These are phyloP conservation scores for Podilymbus podiceps DNA, from an alignment of 2,113 vertebrate genomes.

Conservation along the genomic window DNA sequence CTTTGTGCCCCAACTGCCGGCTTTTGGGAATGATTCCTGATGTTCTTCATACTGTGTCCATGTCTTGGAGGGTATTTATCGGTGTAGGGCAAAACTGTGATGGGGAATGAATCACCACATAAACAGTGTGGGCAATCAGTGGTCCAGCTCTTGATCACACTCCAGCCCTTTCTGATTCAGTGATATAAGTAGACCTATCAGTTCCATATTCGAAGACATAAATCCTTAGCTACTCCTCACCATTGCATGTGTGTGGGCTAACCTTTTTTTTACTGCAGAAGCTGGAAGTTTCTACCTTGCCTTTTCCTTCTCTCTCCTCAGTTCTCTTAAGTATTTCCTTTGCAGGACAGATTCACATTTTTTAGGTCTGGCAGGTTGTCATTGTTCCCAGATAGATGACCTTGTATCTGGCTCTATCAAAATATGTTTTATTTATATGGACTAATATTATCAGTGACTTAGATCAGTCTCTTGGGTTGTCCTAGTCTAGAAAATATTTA, in stretches of 20 bases:
- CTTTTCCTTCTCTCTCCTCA: neutral
- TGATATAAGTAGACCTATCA: neutral
- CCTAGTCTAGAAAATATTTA: neutral
- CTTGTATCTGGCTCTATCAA: neutral
- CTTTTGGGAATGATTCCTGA: neutral
- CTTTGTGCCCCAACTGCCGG: neutral
- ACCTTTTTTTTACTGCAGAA: neutral
- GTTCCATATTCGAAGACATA: neutral
- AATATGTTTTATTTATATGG: neutral
- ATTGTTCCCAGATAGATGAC: neutral
- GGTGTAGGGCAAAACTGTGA: neutral
- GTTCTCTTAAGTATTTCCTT: neutral
- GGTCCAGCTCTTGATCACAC: neutral
- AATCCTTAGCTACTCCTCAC: neutral
- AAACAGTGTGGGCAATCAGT: rapidly evolving
- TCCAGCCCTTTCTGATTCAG: neutral
- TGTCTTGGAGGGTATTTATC: neutral
- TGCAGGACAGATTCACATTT: neutral
- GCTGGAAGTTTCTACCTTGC: neutral
- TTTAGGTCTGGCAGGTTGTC: neutral
- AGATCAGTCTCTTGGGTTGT: neutral
- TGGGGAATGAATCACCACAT: rapidly evolving
- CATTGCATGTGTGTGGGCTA: neutral
- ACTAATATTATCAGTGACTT: neutral
- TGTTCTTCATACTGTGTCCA: neutral